Conservation (phyloP, 1,140 invertebrate species). For the Cataglyphis hispanica region DNA sequence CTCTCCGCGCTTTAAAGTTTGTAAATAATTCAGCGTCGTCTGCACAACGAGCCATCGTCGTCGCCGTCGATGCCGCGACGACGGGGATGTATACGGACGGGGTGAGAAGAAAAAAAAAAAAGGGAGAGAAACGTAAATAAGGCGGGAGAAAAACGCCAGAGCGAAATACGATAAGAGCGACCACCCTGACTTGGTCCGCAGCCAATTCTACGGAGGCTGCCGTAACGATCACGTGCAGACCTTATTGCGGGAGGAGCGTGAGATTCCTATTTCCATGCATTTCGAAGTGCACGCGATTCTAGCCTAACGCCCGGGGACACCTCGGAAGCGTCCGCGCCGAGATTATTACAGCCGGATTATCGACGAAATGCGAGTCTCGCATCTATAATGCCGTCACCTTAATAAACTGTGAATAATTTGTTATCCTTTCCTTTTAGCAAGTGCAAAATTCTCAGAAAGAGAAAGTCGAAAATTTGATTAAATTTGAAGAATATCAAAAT, state of each 20-base stretch:
- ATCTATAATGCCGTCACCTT: too few relatives aligned
- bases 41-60: conserved; percentile 54
- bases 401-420: too few relatives aligned
- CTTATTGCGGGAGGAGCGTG: conserved; percentile 72
- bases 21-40: conserved; percentile 77
- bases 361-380: too few relatives aligned
- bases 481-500: background rate
- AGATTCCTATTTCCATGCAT: conserved; percentile 75
- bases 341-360: conserved; percentile 52
- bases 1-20: conserved; percentile 51
- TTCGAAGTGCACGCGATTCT: conserved; percentile 56
- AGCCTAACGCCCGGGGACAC: conserved; percentile 50
- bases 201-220: conserved; percentile 67
- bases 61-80: conserved; percentile 37
- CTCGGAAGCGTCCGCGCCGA: conserved; percentile 21
- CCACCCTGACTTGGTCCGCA: conserved; percentile 61
- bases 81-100: conserved; percentile 1
- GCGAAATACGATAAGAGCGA: conserved; percentile 74
- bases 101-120: background rate
- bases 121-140: conserved; percentile 41
- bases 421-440: too few relatives aligned
- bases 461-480: too few relatives aligned
- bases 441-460: too few relatives aligned
- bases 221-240: conserved; percentile 73
- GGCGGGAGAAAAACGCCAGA: conserved; percentile 34